Percentiles rank a stretch among this genome's conserved stretches.
These are phyloP conservation scores for Nicator chloris DNA, from an alignment of 2,113 vertebrate species.

Conservation along the genomic window DNA sequence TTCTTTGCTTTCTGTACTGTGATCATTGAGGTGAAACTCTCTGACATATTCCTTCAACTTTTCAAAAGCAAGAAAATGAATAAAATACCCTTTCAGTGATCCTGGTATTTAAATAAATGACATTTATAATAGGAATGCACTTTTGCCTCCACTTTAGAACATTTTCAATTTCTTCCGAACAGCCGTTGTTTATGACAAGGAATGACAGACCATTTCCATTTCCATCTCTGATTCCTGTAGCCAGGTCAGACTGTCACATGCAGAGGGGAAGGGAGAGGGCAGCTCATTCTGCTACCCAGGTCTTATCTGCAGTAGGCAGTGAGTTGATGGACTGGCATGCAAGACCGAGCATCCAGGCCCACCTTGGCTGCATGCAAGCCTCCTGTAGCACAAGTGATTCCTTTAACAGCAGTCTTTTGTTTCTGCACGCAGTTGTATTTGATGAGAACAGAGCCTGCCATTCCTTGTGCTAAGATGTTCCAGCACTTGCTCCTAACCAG, in stretches of 20 bases:
- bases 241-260: slow-evolving; percentile 1
- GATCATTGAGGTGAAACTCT: slow-evolving; percentile 24
- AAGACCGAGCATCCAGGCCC: neutral
- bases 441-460: neutral
- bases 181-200: slow-evolving; percentile 18
- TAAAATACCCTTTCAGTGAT: slow-evolving; percentile 52
- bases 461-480: neutral
- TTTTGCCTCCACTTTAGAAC: slow-evolving; percentile 41
- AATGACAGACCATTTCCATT: slow-evolving; percentile 43
- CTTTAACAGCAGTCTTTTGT: neutral
- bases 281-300: neutral
- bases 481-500: neutral
- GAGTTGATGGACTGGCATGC: neutral
- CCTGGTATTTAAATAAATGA: slow-evolving; percentile 60
- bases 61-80: slow-evolving; percentile 50
- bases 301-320: neutral
- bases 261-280: neutral
- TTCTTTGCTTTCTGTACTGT: neutral
- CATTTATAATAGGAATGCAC: slow-evolving; percentile 52
- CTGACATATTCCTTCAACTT: slow-evolving; percentile 35
- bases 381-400: neutral
- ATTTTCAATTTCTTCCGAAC: slow-evolving; percentile 8
- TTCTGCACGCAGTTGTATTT: neutral
- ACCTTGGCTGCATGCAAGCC: fast-evolving
- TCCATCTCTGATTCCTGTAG: neutral